These are phyloP conservation scores for Nyctalus aviator DNA, from an alignment of 2,797 vertebrate species.

Conservation along the genomic window DNA sequence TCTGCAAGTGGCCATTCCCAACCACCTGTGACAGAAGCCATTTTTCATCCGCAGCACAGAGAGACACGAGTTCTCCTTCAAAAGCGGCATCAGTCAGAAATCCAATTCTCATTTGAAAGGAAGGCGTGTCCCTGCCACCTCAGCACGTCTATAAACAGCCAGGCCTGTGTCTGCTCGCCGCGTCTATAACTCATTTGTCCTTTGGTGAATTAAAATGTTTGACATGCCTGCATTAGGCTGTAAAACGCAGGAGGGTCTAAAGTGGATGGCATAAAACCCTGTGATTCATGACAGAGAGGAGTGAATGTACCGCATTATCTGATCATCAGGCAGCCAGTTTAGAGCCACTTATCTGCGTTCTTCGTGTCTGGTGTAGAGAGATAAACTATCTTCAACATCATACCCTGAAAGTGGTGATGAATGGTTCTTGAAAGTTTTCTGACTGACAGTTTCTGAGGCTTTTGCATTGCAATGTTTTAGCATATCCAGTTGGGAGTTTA, in stretches of 20 bases:
- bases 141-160: constrained; percentile 58
- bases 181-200: constrained; percentile 74
- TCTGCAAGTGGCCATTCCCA: not conserved
- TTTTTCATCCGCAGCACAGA: constrained; percentile 8
- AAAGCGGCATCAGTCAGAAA: constrained; percentile 39
- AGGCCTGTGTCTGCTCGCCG: constrained; percentile 31
- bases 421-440: constrained; percentile 51
- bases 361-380: constrained; percentile 67
- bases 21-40: constrained; percentile 15
- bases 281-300: constrained; percentile 68
- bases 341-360: constrained; percentile 61
- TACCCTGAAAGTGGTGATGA: constrained; percentile 33
- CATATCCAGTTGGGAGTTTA: constrained; percentile 44
- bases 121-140: constrained; percentile 10
- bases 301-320: constrained; percentile 58
- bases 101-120: constrained; percentile 43
- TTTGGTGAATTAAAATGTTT: constrained; percentile 72
- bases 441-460: constrained; percentile 53
- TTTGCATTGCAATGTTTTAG: constrained; percentile 50
- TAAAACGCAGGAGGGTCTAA: constrained; percentile 52
- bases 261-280: constrained; percentile 65
- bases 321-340: constrained; percentile 52
- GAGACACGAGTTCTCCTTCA: constrained; percentile 4
- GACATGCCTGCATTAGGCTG: constrained; percentile 63
- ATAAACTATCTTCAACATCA: constrained; percentile 68